Percentiles rank a stretch among this genome's conserved stretches.
Evolutionary conservation across 2,888 invertebrate species (phyloP).

Genomic region (Geotrupes spiniger): DNA sequence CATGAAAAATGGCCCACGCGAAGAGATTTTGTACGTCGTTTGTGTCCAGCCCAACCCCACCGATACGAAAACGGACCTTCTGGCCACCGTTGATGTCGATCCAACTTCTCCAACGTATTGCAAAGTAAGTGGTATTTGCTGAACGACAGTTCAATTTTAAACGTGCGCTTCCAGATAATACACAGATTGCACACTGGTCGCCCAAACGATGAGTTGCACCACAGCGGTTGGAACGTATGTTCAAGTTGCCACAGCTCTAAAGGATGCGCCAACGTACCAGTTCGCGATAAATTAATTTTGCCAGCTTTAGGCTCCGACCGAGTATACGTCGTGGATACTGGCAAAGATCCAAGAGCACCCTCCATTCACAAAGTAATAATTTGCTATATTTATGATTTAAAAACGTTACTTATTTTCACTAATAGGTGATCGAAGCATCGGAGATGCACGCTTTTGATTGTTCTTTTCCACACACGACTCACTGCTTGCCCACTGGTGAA

Average conservation of each 20-base stretch:
- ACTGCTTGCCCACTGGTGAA: conserved; percentile 89
- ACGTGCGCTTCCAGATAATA: conserved; percentile 65
- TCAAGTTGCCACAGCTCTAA: conserved; percentile 75
- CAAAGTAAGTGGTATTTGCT: conserved; percentile 58
- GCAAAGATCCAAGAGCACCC: conserved; percentile 69
- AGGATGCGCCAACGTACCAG: conserved; percentile 49
- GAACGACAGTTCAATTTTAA: no score
- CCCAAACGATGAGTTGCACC: conserved; percentile 86
- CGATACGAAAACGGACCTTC: conserved; percentile 73
- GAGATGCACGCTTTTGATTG: conserved; percentile 74
- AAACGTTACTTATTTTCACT: background rate
- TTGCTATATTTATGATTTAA: no score
- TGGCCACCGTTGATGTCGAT: conserved; percentile 90
- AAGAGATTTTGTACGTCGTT: conserved; percentile 85
- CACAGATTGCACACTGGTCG: conserved; percentile 78
- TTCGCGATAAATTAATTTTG: conserved; percentile 76
- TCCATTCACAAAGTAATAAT: conserved; percentile 71
- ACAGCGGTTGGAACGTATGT: conserved; percentile 96
- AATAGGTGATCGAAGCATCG: conserved; percentile 74
- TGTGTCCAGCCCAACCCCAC: conserved; percentile 74
- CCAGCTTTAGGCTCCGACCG: conserved; percentile 80
- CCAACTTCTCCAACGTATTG: conserved; percentile 80
- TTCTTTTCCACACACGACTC: conserved; percentile 89
- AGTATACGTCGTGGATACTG: conserved; percentile 81
- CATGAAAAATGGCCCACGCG: conserved; percentile 75